Conservation (phyloP, 2,888 invertebrate species). For the Sarcophaga subvicina region DNA sequence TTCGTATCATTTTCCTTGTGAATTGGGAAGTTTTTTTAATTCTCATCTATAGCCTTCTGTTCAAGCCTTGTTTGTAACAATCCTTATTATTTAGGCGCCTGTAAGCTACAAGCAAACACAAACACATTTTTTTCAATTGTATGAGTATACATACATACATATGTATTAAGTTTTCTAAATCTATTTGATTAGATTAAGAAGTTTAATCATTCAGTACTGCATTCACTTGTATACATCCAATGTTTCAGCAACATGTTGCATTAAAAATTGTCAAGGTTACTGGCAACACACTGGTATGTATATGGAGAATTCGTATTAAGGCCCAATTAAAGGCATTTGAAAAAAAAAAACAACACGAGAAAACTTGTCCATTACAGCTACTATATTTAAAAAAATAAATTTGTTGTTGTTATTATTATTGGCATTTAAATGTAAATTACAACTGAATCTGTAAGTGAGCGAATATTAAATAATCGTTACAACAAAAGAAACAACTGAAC, state of each 20-base stretch:
- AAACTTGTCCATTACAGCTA: neutral
- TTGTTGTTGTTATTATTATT: neutral
- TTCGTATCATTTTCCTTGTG: too few relatives aligned
- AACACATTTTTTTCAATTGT: too few relatives aligned
- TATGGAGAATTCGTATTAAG: neutral
- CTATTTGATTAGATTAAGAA: too few relatives aligned
- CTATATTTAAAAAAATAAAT: neutral
- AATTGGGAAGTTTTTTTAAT: too few relatives aligned
- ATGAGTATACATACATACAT: too few relatives aligned
- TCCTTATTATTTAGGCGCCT: too few relatives aligned
- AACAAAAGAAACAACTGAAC: constrained; percentile 44
- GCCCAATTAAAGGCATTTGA: neutral
- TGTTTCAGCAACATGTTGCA: constrained; percentile 36
- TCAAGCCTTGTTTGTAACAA: too few relatives aligned
- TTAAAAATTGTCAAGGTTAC: neutral
- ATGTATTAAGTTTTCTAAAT: too few relatives aligned
- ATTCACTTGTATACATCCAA: neutral
- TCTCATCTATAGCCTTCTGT: too few relatives aligned
- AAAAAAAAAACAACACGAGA: neutral
- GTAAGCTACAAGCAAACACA: too few relatives aligned
- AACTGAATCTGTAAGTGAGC: constrained; percentile 27
- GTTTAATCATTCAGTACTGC: neutral
- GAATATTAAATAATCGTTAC: constrained; percentile 46
- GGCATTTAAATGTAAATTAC: constrained; percentile 11
- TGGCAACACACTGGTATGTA: neutral